A percentile compares a stretch with the other conserved stretches of the same genome.
Conservation (phyloP, 1,140 invertebrate genomes). For the Drosophila pallidifrons region DNA sequence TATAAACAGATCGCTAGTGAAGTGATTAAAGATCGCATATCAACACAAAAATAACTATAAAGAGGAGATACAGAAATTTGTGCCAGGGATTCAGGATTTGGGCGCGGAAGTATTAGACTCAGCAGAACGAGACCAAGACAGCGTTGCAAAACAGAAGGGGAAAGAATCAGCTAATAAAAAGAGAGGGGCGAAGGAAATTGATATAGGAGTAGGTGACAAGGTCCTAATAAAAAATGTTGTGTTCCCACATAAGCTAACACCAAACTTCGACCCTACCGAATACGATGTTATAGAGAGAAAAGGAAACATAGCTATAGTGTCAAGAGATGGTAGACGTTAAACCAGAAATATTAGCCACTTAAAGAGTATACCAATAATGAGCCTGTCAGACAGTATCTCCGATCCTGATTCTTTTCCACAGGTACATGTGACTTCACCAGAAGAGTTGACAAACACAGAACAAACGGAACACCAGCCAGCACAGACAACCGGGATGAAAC, state of each 20-base stretch:
- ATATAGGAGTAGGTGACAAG: slow-evolving; percentile 32
- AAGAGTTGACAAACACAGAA: too few species aligned
- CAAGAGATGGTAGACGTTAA: too few species aligned
- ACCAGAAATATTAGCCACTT: too few species aligned
- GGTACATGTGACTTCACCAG: too few species aligned
- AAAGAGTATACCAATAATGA: too few species aligned
- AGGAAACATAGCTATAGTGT: too few species aligned
- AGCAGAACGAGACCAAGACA: slow-evolving; percentile 36
- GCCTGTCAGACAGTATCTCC: too few species aligned
- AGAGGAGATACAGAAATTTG: slow-evolving; percentile 43
- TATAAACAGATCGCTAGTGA: slow-evolving; percentile 40
- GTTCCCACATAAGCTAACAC: slow-evolving; percentile 39
- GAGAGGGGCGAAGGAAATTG: slow-evolving; percentile 33
- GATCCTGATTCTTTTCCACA: too few species aligned
- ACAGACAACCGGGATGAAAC: too few species aligned
- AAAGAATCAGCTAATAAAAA: slow-evolving; percentile 29
- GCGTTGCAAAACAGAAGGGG: slow-evolving; percentile 39
- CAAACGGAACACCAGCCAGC: too few species aligned
- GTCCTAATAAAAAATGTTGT: slow-evolving; percentile 40
- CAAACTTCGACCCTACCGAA: slow-evolving; percentile 32
- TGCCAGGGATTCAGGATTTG: too few species aligned
- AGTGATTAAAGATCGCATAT: slow-evolving; percentile 38
- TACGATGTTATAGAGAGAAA: neutral
- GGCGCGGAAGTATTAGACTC: too few species aligned
- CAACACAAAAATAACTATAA: slow-evolving; percentile 18